These are phyloP conservation scores for Pholis gunnellus DNA, from an alignment of 2,113 vertebrate species.

Conservation along the genomic window DNA sequence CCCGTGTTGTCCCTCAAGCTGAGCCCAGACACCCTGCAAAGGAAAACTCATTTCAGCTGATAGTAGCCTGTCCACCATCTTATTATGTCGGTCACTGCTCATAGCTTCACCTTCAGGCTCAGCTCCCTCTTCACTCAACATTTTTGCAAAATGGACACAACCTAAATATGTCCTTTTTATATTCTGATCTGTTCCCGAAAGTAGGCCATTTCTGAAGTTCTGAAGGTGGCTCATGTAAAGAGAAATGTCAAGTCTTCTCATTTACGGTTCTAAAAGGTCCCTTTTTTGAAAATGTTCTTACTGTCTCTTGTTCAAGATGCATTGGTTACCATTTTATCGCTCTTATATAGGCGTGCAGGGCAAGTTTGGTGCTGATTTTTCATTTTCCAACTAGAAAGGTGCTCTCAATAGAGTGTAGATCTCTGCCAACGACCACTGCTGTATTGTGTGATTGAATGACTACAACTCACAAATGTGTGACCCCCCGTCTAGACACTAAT, in stretches of 20 bases:
- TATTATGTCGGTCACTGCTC: slow-evolving; percentile 48
- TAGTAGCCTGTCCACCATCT: slow-evolving; percentile 18
- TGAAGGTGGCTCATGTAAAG: background rate
- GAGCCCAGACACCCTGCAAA: slow-evolving; percentile 19
- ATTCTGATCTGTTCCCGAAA: background rate
- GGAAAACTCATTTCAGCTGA: slow-evolving; percentile 51
- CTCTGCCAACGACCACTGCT: no score
- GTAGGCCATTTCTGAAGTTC: background rate
- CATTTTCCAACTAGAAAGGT: background rate
- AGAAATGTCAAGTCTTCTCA: slow-evolving; percentile 3
- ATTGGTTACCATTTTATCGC: background rate
- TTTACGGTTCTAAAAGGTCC: background rate
- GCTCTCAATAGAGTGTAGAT: no score
- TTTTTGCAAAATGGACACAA: slow-evolving; percentile 27
- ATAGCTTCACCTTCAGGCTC: slow-evolving; percentile 35
- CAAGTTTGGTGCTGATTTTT: background rate
- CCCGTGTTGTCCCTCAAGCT: slow-evolving; percentile 37
- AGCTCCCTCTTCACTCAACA: slow-evolving; percentile 15
- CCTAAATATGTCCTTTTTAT: slow-evolving; percentile 7
- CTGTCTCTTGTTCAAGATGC: background rate
- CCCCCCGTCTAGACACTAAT: no score
- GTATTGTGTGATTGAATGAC: no score
- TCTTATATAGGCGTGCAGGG: background rate
- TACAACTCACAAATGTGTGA: no score
- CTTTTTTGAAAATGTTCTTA: background rate